Evolutionary conservation across 2,888 invertebrate genomes (phyloP), one percentile per base, ranked within the genome.

Genomic region (Meandrusa payeni): DNA sequence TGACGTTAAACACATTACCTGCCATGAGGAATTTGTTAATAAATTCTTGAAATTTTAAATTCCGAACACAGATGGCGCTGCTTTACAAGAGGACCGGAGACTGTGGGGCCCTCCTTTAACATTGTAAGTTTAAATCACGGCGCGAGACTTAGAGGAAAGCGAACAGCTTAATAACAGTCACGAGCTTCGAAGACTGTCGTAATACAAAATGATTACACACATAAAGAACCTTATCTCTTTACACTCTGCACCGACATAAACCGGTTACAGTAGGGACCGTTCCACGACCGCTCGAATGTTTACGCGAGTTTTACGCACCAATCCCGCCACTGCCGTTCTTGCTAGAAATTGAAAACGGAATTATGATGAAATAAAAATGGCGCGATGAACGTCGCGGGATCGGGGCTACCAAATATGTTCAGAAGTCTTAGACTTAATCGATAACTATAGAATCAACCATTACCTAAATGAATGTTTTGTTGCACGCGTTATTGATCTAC

Each of bases 161-260:
- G 57, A 61, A 61, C 63, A 65, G 66, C 70, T 72, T 77, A 76
- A 79, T 78, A 79, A 76, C 72, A 70, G 75, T 75, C 73, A 69
- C 70, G 64, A 69, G 65, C 67, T 68, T 64, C 70, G 61, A 67
- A 69, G 72, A 70, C 69, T 69, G 69, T 68, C 70, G 75, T 83
- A 79, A 79, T 74, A 75, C 72, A 69, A 75, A 81, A 82, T 85
- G 76, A 85, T 86, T 78, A 77, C 81, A 76, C 76, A 76, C 77
- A 80, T 83, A 85, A 83, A 83, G 77, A 72, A 76, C 70, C 73
- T 78, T 83, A 81, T 83, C 80, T 83, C 75, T 78, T 79, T 79
- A 79, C 77, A 78, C 76, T 81, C 67, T 70, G 72, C 72, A 69
- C 72, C 57, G 68, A 61, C 66, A 72, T 82, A 82, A 83, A 83